Base-by-base conservation (phyloP, 2,797 vertebrate genomes). In the Acanthurus tractus region DNA sequence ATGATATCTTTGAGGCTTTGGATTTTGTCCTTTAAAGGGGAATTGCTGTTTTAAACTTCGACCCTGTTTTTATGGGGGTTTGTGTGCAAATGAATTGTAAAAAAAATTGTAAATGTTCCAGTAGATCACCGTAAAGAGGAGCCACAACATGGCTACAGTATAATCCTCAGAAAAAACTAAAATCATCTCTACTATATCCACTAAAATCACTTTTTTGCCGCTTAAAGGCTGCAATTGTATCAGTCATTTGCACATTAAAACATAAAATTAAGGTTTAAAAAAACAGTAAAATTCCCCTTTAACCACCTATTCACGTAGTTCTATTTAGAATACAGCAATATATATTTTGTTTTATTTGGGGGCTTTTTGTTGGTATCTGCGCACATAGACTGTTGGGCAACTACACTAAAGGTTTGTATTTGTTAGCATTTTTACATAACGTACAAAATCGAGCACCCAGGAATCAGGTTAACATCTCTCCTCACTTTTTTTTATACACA, bases 391-490 rank as follows among this genome's bases (percentile, higher is more conserved):
- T 82, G 83, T 89, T 89, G 85, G 77, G 72, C 82, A 89, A 82
- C 79, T 68, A 84, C 65, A 78, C 54, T 81, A 76, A 50, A 49
- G 63, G 48, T 81, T 71, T 81, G 25, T 76, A 78, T 83, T 84
- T 79, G 40, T 86, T 79, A 63, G 29, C 77, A 80, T 76, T 75
- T 79, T 48, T 73, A 84, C 63, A 65, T 78, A 84, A 70, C 71
- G 76, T 68, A 79, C 78, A 70, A 84, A 80, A 82, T 78, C 70
- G 29, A 85, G 74, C 79, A 79, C 82, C 61, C 75, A 86, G 76
- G 82, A 78, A 89, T 92, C 94, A 91, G 92, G 91, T 91, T 83
- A 79, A 73, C 55, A 56, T 80, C 85, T 87, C 78, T 89, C 62
- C 70, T 86, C 56, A 45, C 63, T 36, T 77, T 76, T 44, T 64